Evolutionary conservation across 1,140 invertebrate species (phyloP), one percentile per base, ranked within the genome.

Genomic region (Magallana gigas): DNA sequence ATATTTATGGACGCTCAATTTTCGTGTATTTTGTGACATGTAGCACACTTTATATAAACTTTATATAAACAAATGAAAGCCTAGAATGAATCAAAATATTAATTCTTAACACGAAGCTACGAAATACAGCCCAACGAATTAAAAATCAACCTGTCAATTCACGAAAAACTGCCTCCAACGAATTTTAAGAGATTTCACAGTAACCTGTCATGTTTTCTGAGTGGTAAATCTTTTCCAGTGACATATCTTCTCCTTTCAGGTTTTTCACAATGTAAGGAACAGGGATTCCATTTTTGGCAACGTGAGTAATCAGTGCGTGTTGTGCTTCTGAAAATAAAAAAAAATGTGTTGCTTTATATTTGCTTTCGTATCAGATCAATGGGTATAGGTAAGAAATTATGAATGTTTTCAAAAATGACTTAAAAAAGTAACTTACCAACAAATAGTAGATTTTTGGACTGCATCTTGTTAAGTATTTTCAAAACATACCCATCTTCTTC

Each of bases 401-500:
- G 5, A 48, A 48, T 48, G 5, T 48, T 48, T 48, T 48, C 36
- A 48, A 48, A 5, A 48, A 48, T 5, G 5, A 48, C 2, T 4
- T 48, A n/a, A n/a, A 16, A 9, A n/a, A 57, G n/a, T 8, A 57
- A 3, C 6, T 89, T 92, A 93, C 93, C 96, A 16, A 98, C 95
- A 29, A 97, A 94, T 1, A 94, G 91, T 0, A 94, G 92, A 58
- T 97, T 96, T 91, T 96, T 95, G 0, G 97, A 97, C 92, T 98
- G 97, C 92, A 97, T 95, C 0, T 96, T 96, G 94, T 98, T 98
- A 29, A 97, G 95, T 62, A 98, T 96, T 95, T 98, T 98, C 57
- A 98, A 94, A 11, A 97, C 96, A 91, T 98, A 98, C 0, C 97
- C 97, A 90, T 96, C 48, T 6, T 84, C 29, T 83, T 88, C 91